Base-by-base conservation (phyloP, 2,113 vertebrate species). In the Sakesphorus luctuosus region DNA sequence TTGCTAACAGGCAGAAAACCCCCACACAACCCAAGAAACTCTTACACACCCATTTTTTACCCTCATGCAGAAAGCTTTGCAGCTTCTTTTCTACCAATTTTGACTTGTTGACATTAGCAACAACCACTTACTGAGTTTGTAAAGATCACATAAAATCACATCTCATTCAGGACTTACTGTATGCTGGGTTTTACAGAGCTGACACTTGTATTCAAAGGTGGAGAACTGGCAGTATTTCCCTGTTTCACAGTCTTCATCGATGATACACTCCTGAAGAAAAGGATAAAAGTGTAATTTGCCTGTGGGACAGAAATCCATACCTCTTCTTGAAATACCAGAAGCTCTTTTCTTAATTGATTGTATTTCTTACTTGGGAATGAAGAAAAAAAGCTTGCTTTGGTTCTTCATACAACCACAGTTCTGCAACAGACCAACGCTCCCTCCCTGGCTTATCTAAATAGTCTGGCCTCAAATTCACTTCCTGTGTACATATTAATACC, bases 181-280 rank as follows among this genome's bases (percentile, higher is more conserved):
- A 69, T 98, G 97, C 7, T 97, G 96, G 29, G 96, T 95, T 97
- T 98, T 99, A 96, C 99, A 99, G 1, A 92, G 98, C 91, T 98
- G 97, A 90, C 99, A 99, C 62, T 87, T 98, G 74, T 99, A 99
- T 58, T 96, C 96, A 6, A 97, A 97, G 46, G 94, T 95, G 68
- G 98, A 97, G 65, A 98, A 97, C 46, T 98, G 97, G 92, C 99
- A 99, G 4, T 98, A 99, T 21, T 87, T 98, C 67, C 98, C 98
- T 18, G 94, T 96, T 33, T 98, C 98, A 38, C 99, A 99, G 97
- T 99, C 99, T 84, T 99, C 98, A 0, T 99, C 98, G 36, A 98
- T 98, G 87, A 98, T 98, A 50, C 99, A 99, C 53, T 99, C 98
- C 99, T 99, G 86, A 11, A 67, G 49, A 53, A 93, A 78, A 75